Base-by-base conservation (phyloP, 2,888 invertebrate genomes). In the Crocallis elinguaria region DNA sequence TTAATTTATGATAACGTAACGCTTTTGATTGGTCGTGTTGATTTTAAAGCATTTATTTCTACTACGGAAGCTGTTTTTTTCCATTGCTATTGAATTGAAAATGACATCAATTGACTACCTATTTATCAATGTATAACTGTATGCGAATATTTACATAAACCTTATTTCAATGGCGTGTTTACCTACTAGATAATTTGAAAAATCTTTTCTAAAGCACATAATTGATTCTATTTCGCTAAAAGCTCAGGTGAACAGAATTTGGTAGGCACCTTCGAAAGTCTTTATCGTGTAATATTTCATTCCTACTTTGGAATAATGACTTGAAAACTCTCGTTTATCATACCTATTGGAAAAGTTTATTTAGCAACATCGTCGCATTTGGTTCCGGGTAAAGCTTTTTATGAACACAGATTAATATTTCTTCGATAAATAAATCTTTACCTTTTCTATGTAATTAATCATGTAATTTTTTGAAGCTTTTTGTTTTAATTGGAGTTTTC, bases 251-350 rank as follows among this genome's bases (percentile, higher is more conserved):
- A 19, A 9, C 29, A 11, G 12, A 30, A 30, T 35, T 11, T 32
- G 1, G 25, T 9, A 12, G 43, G 9, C 25, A 7, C 25, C 33
- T 21, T 25, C 32, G 27, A 39, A 39, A 44, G 21, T 11, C 27
- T 23, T 32, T 44, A 17, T 12, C 13, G 6, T 11, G 38, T 17
- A 1, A 52, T 57, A 48, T 52, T 65, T 67, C 65, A 65, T 64
- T 59, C 43, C 54, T 54, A 63, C 70, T 70, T 69, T 50, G 49
- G 44, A 49, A 43, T 52, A 52, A 57, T 50, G 65, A 79, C 69
- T 77, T 78, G 60, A 49, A 60, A 79, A 79, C 71, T 75, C 71
- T 74, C 81, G 66, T 85, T 85, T 77, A 78, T 83, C 79, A 79
- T 65, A 50, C 62, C 25, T 73, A 75, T 78, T 69, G 71, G 67